Base-by-base conservation (phyloP, 2,113 vertebrate species). In the Pterocles orientalis region DNA sequence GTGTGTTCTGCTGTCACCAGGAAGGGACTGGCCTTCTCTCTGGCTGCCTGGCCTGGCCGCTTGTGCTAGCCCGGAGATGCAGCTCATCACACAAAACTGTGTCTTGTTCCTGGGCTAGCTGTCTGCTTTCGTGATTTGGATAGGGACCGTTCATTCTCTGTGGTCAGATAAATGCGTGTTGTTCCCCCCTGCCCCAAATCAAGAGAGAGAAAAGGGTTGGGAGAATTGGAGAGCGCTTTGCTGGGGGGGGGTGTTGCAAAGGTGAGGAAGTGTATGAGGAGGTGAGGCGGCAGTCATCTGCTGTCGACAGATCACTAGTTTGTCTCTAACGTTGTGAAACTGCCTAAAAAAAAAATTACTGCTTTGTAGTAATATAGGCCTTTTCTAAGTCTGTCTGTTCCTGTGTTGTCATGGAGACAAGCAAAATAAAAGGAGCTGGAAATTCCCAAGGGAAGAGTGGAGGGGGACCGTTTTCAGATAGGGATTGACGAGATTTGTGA, bases 361-460 rank as follows among this genome's bases (percentile, higher is more conserved):
- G 86, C 72, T 73, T 54, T 86, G 72, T 57, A 51, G 80, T 72
- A 10, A 7, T 47, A 18, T 18, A 83, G 86, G 91, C 91, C 86
- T 77, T 73, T 41, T 75, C 50, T 23, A 47, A 33, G 39, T 54
- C 62, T 82, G 45, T 39, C 76, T 77, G 2, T 79, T 69, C 53
- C 93, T 12, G 41, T 72, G 95, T 97, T 96, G 96, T 95, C 94
- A 95, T 96, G 94, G 96, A 90, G 91, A 97, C 76, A 7, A 76
- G 86, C 43, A 85, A 95, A 92, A 89, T 89, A 82, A 92, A 91
- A 71, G 51, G 69, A 94, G 34, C 39, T 79, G 47, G 80, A 95
- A 88, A 82, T 88, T 86, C 82, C 71, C 29, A 21, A 10, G 58
- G 68, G 47, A 80, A 10, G 41, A 50, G 18, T 8, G 41, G 41